Percentiles rank a stretch among this genome's conserved stretches.
These are phyloP conservation scores for Aphidius gifuensis DNA, from an alignment of 1,140 invertebrate species.

Conservation along the genomic window DNA sequence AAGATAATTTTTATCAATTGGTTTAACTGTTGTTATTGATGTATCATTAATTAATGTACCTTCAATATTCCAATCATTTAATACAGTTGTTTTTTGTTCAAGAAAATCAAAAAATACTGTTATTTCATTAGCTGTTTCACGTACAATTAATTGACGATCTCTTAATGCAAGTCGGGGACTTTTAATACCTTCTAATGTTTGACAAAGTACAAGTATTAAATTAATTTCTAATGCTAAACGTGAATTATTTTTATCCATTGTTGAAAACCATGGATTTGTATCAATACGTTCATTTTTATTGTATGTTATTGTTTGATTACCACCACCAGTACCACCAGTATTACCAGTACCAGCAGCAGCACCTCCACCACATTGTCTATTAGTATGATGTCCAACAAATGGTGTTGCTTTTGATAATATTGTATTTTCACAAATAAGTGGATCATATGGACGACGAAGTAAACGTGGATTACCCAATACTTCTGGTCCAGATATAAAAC, in stretches of 20 bases:
- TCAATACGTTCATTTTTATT: conserved; percentile 25
- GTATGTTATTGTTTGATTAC: conserved; percentile 8
- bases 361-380: conserved; percentile 34
- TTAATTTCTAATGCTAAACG: conserved; percentile 50
- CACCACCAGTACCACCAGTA: conserved; percentile 20
- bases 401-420: conserved; percentile 49
- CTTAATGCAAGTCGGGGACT: conserved; percentile 47
- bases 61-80: conserved; percentile 33
- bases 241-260: conserved; percentile 52
- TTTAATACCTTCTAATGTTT: conserved; percentile 49
- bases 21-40: conserved; percentile 33
- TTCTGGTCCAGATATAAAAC: conserved; percentile 43
- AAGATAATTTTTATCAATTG: conserved; percentile 15
- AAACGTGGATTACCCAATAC: conserved; percentile 46
- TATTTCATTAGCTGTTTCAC: conserved; percentile 50
- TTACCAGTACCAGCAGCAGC: conserved; percentile 24
- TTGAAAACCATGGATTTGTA: conserved; percentile 49
- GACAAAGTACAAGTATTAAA: conserved; percentile 47
- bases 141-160: conserved; percentile 50
- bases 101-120: conserved; percentile 52
- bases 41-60: conserved; percentile 38
- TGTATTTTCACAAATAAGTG: conserved; percentile 52
- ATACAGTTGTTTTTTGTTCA: conserved; percentile 35
- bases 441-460: conserved; percentile 49
- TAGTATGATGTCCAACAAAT: conserved; percentile 33